Evolutionary conservation across 2,113 vertebrate genomes (phyloP).

Genomic region (Protobothrops flavoviridis): DNA sequence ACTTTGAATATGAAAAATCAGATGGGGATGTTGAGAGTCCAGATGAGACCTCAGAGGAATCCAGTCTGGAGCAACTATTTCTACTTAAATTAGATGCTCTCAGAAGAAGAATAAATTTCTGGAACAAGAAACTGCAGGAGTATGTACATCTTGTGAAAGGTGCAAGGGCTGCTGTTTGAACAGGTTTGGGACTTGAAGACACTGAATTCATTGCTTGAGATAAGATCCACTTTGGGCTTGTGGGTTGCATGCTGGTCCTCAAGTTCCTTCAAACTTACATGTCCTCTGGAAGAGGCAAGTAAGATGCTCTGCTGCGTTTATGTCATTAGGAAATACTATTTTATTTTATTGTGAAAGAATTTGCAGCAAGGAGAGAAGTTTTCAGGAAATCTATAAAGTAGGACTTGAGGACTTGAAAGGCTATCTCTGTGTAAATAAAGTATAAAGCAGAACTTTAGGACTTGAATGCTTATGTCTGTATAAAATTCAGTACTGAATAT

Average conservation of each 20-base stretch:
- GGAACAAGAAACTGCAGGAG: constrained; percentile 74
- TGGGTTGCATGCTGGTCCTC: background rate
- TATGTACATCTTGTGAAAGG: constrained; percentile 67
- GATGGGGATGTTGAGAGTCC: constrained; percentile 25
- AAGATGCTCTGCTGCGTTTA: background rate
- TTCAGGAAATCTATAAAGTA: background rate
- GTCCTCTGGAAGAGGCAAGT: background rate
- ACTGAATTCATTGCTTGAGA: background rate
- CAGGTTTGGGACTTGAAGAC: too few species aligned
- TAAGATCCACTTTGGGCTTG: background rate
- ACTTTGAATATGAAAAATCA: constrained; percentile 42
- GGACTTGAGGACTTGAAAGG: background rate
- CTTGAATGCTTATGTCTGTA: background rate
- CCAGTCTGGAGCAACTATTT: constrained; percentile 62
- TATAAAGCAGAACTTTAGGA: background rate
- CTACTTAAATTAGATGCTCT: constrained; percentile 71
- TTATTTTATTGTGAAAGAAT: background rate
- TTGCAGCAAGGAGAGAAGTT: background rate
- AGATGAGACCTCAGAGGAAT: constrained; percentile 44
- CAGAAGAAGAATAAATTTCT: constrained; percentile 69
- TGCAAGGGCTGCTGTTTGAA: constrained; percentile 15
- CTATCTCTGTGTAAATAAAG: background rate
- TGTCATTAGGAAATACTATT: background rate
- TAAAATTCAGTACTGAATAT: background rate
- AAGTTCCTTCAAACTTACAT: background rate